A percentile compares a stretch with the other conserved stretches of the same genome.
phyloP scores from a whole-genome alignment of 2,888 invertebrate species.

The Oscheius sp. region DNA sequence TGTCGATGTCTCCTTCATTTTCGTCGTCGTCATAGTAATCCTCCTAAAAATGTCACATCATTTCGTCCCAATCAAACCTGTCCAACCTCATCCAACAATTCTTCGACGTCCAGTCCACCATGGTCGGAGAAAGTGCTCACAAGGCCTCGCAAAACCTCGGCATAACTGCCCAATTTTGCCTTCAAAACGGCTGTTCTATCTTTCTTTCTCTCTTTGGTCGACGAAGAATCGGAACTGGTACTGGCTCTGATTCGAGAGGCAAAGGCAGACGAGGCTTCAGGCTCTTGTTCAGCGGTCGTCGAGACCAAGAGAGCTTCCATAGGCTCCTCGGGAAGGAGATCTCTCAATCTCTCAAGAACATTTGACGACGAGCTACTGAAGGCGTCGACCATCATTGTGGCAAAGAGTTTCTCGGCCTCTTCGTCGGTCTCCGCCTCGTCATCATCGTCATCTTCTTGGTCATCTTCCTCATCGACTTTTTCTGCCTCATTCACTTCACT shows the following conservation, averaged over 20 bases:
- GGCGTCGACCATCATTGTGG: constrained; percentile 35
- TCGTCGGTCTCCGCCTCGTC: constrained; percentile 40
- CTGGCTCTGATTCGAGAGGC: background rate
- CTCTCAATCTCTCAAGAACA: constrained; percentile 15
- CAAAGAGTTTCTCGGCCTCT: constrained; percentile 32
- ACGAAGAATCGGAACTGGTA: constrained; percentile 26
- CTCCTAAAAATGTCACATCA: constrained; percentile 27
- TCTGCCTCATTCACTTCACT: constrained; percentile 46
- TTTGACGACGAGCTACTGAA: constrained; percentile 1
- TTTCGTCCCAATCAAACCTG: background rate
- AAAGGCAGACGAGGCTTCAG: background rate
- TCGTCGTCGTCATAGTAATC: constrained; percentile 59
- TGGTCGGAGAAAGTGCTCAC: constrained; percentile 35
- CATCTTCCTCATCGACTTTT: constrained; percentile 43
- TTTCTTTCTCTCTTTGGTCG: constrained; percentile 22
- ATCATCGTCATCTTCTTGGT: constrained; percentile 56
- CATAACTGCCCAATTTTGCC: constrained; percentile 47
- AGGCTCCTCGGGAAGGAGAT: constrained; percentile 23
- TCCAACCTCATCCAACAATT: constrained; percentile 54
- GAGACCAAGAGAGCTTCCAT: constrained; percentile 2
- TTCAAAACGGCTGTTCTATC: constrained; percentile 47
- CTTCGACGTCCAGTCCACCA: constrained; percentile 48
- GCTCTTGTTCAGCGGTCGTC: background rate
- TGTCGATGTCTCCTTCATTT: constrained; percentile 61
- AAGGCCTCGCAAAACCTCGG: constrained; percentile 51